These are phyloP conservation scores for Rhabdophis nuchalis DNA, from an alignment of 2,797 vertebrate species.

Conservation along the genomic window DNA sequence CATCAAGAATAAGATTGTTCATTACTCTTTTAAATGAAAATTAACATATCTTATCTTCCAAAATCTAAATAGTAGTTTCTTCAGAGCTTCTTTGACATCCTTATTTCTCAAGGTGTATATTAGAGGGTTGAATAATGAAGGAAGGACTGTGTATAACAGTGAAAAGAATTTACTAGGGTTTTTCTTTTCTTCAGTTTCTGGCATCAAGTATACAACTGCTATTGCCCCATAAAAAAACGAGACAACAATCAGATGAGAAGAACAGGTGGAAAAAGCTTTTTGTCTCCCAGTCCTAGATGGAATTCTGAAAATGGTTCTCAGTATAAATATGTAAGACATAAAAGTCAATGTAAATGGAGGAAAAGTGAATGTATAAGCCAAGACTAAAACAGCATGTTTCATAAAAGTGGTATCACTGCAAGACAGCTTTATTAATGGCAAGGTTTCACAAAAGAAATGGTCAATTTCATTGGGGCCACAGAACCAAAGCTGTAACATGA, in stretches of 20 bases:
- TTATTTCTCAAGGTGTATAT: neutral
- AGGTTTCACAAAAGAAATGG: constrained; percentile 12
- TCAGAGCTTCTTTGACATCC: neutral
- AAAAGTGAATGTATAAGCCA: neutral
- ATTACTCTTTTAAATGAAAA: neutral
- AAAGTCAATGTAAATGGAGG: neutral
- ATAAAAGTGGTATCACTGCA: neutral
- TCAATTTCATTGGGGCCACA: neutral
- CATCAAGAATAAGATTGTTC: neutral
- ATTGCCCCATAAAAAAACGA: neutral
- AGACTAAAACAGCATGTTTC: neutral
- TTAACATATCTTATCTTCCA: neutral
- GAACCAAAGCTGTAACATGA: neutral
- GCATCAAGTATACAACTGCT: neutral
- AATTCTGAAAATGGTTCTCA: neutral
- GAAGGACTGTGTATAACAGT: neutral
- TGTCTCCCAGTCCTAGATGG: neutral
- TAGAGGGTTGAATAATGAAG: neutral
- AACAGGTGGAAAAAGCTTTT: neutral
- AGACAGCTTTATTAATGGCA: neutral
- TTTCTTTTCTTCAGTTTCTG: neutral
- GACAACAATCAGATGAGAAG: neutral
- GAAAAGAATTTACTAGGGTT: neutral
- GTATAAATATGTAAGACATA: neutral
- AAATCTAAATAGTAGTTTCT: neutral